phyloP scores from a whole-genome alignment of 2,797 vertebrate species.

The Enteromius argenteus region DNA sequence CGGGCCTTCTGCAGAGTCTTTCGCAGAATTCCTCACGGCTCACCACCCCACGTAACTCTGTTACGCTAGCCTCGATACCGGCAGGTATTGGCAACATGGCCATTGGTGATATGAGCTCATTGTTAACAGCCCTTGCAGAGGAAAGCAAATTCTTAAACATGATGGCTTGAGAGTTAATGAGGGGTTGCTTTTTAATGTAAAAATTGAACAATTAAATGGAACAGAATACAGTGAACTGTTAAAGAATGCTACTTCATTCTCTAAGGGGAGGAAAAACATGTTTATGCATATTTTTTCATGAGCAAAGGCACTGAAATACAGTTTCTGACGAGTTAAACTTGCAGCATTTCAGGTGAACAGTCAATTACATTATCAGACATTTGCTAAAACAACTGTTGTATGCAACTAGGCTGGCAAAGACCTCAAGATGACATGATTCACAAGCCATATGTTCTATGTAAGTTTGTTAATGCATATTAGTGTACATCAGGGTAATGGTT shows the following conservation, averaged over 20 bases:
- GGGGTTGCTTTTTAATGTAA: conserved; percentile 23
- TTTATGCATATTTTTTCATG: conserved; percentile 49
- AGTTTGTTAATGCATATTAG: conserved; percentile 54
- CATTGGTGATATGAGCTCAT: conserved; percentile 98
- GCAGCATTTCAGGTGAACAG: conserved; percentile 54
- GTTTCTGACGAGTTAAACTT: conserved; percentile 62
- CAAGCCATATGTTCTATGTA: conserved; percentile 78
- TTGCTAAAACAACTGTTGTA: conserved; percentile 60
- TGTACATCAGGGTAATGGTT: conserved; percentile 67
- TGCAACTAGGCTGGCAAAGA: conserved; percentile 66
- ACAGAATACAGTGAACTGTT: conserved; percentile 18
- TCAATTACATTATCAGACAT: conserved; percentile 22
- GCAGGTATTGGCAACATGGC: conserved; percentile 97
- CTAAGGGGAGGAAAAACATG: conserved; percentile 36
- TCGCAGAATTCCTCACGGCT: conserved; percentile 97
- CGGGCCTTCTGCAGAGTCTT: conserved; percentile 92
- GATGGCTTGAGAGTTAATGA: conserved; percentile 84
- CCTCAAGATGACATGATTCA: conserved; percentile 67
- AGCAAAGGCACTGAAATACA: conserved; percentile 76
- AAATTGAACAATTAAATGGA: conserved; percentile 7
- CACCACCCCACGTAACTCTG: conserved; percentile 95
- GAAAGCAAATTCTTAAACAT: conserved; percentile 98
- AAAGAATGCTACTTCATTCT: conserved; percentile 42
- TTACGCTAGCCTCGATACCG: conserved; percentile 90
- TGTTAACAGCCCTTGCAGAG: conserved; percentile 96